Base-by-base conservation (phyloP, 2,113 vertebrate genomes). In the Sapajus apella region DNA sequence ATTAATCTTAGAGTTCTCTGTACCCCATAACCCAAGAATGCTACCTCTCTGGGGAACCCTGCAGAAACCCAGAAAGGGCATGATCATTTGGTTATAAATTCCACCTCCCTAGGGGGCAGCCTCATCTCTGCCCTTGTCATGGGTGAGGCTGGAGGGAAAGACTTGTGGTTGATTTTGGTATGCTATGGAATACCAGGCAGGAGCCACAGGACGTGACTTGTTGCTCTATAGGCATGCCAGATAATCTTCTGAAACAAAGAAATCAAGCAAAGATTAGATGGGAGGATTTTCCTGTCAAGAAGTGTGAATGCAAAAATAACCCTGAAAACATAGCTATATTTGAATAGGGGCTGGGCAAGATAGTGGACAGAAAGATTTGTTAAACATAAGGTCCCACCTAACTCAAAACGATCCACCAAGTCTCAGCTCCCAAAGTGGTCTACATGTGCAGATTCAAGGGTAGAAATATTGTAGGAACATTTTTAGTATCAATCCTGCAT, bases 281-380 rank as follows among this genome's bases (percentile, higher is more conserved):
- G 82, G 79, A 94, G 77, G 91, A 91, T 96, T 97, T 97, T 86
- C 55, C 90, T 94, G 96, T 96, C 93, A 96, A 87, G 88, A 96
- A 91, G 47, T 94, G 40, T 68, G 72, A 95, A 94, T 92, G 70
- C 56, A 94, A 92, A 97, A 97, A 61, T 80, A 92, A 88, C 76
- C 58, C 91, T 88, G 40, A 91, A 97, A 97, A 92, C 52, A 68
- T 14, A 83, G 77, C 58, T 91, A 1, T 50, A 76, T 89, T 87
- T 95, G 93, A 95, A 91, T 5, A 76, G 89, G 25, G 6, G n/a
- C 89, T 79, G 83, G 87, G 10, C 61, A 77, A 94, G 88, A 92
- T 37, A 83, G 90, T 92, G 82, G 50, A 79, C 66, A 66, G 47
- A 43, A 91, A 96, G 81, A 43, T 7, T 23, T 91, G 37, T 80